These are phyloP conservation scores for Seira musarum DNA, from an alignment of 2,888 invertebrate species.

Conservation along the genomic window DNA sequence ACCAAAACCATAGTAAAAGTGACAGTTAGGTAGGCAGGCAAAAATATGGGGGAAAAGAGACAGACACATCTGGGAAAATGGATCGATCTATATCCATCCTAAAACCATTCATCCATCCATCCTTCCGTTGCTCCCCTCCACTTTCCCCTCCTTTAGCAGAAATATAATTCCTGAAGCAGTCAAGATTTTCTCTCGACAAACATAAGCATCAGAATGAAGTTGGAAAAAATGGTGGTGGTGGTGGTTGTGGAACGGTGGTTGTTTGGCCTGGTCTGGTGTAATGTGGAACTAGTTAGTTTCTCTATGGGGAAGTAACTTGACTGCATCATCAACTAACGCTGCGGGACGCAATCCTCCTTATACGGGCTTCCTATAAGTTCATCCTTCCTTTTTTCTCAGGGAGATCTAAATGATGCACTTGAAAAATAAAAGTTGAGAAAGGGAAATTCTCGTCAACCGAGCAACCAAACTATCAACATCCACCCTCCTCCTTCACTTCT, in stretches of 20 bases:
- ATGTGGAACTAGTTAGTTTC: slow-evolving; percentile 7
- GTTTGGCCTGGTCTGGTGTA: not conserved
- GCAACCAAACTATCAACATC: not conserved
- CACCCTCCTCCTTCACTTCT: not conserved
- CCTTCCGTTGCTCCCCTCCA: slow-evolving; percentile 39
- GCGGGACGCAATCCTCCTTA: not conserved
- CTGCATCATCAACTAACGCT: slow-evolving; percentile 10
- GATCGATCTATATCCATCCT: slow-evolving; percentile 47
- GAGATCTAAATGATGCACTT: slow-evolving; percentile 7
- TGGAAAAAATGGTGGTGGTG: not conserved
- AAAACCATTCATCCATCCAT: slow-evolving; percentile 25
- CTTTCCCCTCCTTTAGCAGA: not conserved
- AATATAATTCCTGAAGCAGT: slow-evolving; percentile 23
- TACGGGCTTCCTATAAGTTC: too few relatives aligned
- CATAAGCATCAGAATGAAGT: not conserved
- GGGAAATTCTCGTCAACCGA: not conserved
- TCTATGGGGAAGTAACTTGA: slow-evolving; percentile 6
- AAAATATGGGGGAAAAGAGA: slow-evolving; percentile 11
- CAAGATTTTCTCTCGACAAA: not conserved
- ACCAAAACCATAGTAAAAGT: not conserved
- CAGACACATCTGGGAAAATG: slow-evolving; percentile 43
- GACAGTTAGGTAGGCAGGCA: not conserved
- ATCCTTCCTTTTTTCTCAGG: too few relatives aligned
- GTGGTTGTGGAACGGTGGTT: not conserved
- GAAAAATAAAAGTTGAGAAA: not conserved